Conservation (phyloP, 1,140 invertebrate species). For the Drosophila varians region DNA sequence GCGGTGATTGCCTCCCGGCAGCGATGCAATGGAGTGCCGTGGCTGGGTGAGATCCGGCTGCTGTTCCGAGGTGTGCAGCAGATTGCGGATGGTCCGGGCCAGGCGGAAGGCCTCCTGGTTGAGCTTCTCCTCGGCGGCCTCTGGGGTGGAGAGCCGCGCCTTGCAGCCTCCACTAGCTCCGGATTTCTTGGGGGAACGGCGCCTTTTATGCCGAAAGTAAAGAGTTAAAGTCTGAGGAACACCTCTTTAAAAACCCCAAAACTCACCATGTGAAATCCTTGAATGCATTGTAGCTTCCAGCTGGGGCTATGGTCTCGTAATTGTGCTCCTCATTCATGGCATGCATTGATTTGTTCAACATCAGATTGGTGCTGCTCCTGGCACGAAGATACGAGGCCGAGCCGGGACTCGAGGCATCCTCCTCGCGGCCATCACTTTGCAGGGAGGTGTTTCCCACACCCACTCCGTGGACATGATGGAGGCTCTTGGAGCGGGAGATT, state of each 20-base stretch:
- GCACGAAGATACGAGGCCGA: conserved; percentile 73
- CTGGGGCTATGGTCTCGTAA: conserved; percentile 69
- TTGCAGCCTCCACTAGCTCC: conserved; percentile 34
- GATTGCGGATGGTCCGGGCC: conserved; percentile 87
- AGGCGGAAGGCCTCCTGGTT: conserved; percentile 88
- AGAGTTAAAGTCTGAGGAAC: background rate
- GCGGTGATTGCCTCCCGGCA: conserved; percentile 40
- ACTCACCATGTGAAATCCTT: conserved; percentile 85
- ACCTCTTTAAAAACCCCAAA: background rate
- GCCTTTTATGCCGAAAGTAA: conserved; percentile 36
- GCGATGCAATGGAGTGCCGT: conserved; percentile 40
- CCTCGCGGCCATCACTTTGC: conserved; percentile 54
- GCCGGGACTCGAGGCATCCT: conserved; percentile 47
- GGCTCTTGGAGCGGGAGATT: conserved; percentile 84
- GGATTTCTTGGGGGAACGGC: conserved; percentile 75
- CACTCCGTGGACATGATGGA: conserved; percentile 84
- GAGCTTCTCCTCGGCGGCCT: conserved; percentile 87
- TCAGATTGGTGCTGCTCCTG: conserved; percentile 82
- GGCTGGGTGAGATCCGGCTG: conserved; percentile 86
- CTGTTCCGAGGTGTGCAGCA: conserved; percentile 85
- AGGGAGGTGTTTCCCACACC: conserved; percentile 46
- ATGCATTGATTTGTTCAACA: conserved; percentile 68
- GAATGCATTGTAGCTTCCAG: conserved; percentile 83
- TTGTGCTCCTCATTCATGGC: conserved; percentile 71
- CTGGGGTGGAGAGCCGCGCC: conserved; percentile 50